Evolutionary conservation across 2,113 vertebrate genomes (phyloP), one percentile per base, ranked within the genome.

Genomic region (Sinocyclocheilus rhinocerous): DNA sequence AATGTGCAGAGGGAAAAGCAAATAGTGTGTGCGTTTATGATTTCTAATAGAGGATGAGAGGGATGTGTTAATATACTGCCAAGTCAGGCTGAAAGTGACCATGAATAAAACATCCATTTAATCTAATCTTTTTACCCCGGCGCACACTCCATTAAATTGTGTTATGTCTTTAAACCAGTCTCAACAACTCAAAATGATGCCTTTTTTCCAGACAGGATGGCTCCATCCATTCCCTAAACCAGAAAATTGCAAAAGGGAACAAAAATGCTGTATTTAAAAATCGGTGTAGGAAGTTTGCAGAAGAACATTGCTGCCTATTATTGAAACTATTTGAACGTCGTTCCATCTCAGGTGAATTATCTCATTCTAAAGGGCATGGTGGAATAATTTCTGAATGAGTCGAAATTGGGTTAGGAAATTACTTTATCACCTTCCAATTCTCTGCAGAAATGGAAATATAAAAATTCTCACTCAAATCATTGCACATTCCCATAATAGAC

Each of bases 71-170:
- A 88, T 90, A 87, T 88, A 85, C 87, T 88, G 87, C 85, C 84
- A 85, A 90, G 85, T 69, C 84, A 76, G 80, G 83, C 85, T 88
- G 84, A 87, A 86, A 87, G 85, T 87, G 83, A 87, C 87, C 89
- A 90, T 90, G 85, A 90, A 90, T 90, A 90, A 90, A 90, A 90
- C 87, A 88, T 87, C 69, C 29, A 70, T 84, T 85, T 90, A 87
- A 90, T 87, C 85, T 88, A 88, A 90, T 88, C 80, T 85, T 88
- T 90, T 90, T 86, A 85, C 80, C 84, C 85, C 18, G 85, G 79
- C 75, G 73, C 83, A 87, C 84, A 85, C 84, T 88, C 84, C 87
- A 90, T 89, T 89, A 88, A 90, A 88, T 86, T 76, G 79, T 76
- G 84, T 85, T 85, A 90, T 84, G 72, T 84, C 79, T 83, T 81